Evolutionary conservation across 2,113 vertebrate genomes (phyloP), one percentile per base, ranked within the genome.

Genomic region (Scomber colias): DNA sequence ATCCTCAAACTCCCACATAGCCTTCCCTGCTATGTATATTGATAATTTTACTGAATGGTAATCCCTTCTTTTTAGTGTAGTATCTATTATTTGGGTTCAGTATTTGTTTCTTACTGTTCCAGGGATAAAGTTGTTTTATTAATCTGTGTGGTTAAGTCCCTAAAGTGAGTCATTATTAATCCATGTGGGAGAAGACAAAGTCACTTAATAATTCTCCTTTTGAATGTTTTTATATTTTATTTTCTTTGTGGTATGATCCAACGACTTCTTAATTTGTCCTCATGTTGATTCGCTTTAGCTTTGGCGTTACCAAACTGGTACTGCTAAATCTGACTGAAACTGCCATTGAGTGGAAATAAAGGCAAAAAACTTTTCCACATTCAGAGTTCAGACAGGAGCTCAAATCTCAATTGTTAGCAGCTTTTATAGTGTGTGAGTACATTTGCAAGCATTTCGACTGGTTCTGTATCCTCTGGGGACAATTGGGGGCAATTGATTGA

Each of bases 71-170:
- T 83, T 63, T 44, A 51, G 30, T 77, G 46, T 75, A 59, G 40
- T 56, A n/a, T 79, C 31, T 75, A 66, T 82, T 27, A 74, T 85
- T 85, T 68, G 57, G 64, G n/a, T 66, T 61, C 81, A 46, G 49
- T 63, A 14, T 86, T 75, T 65, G 56, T 82, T 84, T 81, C 70
- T 17, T 66, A 49, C 15, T 16, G 72, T 71, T 74, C 55, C 30
- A 14, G 57, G 79, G 67, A 70, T 59, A 53, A 76, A 80, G 63
- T 70, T 81, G 56, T 79, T 84, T 67, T 73, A 74, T 85, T 79
- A 66, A 83, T 90, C 81, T 79, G 44, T 71, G 50, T 51, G 64
- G 64, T 83, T 72, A 75, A 89, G 87, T 83, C 83, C 78, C 7
- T 60, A 49, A 71, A 83, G 61, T 76, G 84, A 83, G 46, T 85